Evolutionary conservation across 2,888 invertebrate genomes (phyloP).

Genomic region (Tridacna gigas): DNA sequence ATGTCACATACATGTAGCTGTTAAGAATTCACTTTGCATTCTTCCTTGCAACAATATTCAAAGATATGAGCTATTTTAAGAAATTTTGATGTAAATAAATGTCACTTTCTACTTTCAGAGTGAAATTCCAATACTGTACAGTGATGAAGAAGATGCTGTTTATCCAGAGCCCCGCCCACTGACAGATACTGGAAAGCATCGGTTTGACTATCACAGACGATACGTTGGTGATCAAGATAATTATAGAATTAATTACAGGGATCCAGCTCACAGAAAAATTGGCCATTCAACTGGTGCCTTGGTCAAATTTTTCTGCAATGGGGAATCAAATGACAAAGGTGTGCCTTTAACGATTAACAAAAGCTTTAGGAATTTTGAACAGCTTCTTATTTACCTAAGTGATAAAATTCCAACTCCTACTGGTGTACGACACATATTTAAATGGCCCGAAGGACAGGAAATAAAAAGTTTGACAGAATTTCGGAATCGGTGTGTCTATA

Average conservation of each 20-base stretch:
- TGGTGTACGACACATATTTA: slow-evolving; percentile 95
- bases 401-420: slow-evolving; percentile 94
- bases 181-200: slow-evolving; percentile 59
- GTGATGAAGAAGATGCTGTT: slow-evolving; percentile 61
- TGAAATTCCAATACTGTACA: slow-evolving; percentile 65
- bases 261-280: slow-evolving; percentile 52
- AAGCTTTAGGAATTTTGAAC: slow-evolving; percentile 94
- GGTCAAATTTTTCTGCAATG: slow-evolving; percentile 96
- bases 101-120: slow-evolving; percentile 64
- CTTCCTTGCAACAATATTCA: no score
- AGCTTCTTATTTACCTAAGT: slow-evolving; percentile 93
- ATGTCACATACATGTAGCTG: no score
- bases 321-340: slow-evolving; percentile 96
- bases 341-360: slow-evolving; percentile 94
- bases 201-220: slow-evolving; percentile 46
- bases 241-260: slow-evolving; percentile 38
- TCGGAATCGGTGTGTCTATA: slow-evolving; percentile 93
- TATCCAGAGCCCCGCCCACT: slow-evolving; percentile 62
- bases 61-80: no score
- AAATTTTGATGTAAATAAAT: not conserved
- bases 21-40: no score
- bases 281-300: slow-evolving; percentile 45
- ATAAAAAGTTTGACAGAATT: slow-evolving; percentile 87
- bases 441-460: slow-evolving; percentile 93
- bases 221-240: slow-evolving; percentile 58